These are phyloP conservation scores for Pandion haliaetus DNA, from an alignment of 2,113 vertebrate genomes.

Conservation along the genomic window DNA sequence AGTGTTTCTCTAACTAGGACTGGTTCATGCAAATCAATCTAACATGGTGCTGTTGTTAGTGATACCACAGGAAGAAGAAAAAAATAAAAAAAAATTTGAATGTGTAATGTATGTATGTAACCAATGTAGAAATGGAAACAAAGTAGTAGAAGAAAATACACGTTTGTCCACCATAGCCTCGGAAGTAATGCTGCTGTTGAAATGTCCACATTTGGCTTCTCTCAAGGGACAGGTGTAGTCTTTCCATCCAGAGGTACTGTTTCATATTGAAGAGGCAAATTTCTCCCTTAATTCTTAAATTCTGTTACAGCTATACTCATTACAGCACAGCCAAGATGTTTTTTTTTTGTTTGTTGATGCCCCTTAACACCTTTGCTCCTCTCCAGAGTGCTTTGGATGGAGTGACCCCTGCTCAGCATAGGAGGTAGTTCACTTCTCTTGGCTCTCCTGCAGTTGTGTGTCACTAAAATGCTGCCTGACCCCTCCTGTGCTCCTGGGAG, in stretches of 20 bases:
- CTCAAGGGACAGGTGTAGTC: background rate
- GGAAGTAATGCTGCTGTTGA: background rate
- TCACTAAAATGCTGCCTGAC: background rate
- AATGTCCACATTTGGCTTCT: background rate
- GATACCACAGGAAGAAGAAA: background rate
- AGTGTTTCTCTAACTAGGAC: background rate
- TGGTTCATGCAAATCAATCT: background rate
- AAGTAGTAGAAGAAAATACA: background rate
- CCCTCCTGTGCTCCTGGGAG: too few species aligned
- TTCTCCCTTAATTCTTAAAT: background rate
- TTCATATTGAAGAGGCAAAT: background rate
- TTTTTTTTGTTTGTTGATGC: background rate
- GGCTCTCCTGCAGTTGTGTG: too few species aligned
- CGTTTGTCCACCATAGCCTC: background rate
- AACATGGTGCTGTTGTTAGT: background rate
- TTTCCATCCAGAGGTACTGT: background rate
- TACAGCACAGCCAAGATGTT: background rate
- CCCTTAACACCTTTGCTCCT: background rate
- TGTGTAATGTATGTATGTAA: too few species aligned
- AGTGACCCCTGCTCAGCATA: background rate
- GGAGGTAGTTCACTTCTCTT: background rate
- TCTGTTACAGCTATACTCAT: background rate
- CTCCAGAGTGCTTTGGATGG: background rate
- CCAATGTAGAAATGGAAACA: too few species aligned
- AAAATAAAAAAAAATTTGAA: background rate